A percentile compares a stretch with the other conserved stretches of the same genome.
Evolutionary conservation across 2,888 invertebrate species (phyloP).

Genomic region (Campoplex capitator): DNA sequence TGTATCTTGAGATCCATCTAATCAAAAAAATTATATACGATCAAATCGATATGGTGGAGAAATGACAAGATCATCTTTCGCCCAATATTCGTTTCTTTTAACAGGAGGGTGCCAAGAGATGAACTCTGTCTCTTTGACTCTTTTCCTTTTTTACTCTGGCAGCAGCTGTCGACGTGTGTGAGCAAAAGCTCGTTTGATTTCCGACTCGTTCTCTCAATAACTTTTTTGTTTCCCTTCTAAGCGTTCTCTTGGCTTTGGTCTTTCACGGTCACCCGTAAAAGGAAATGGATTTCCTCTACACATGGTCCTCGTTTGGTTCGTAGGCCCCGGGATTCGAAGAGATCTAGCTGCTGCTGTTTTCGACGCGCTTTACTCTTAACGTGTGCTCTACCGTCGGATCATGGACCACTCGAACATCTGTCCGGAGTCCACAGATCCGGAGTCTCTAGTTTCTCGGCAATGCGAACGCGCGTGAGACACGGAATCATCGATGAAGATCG

Average conservation of each 20-base stretch:
- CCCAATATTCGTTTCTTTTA: constrained; percentile 13
- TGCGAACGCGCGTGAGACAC: constrained; percentile 36
- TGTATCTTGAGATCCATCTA: neutral
- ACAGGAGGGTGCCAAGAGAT: constrained; percentile 10
- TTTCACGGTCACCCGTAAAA: constrained; percentile 75
- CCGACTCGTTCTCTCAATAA: constrained; percentile 70
- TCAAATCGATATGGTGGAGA: constrained; percentile 19
- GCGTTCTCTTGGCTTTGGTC: constrained; percentile 46
- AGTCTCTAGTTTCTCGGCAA: constrained; percentile 49
- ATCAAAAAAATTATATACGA: constrained; percentile 21
- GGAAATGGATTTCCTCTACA: constrained; percentile 84
- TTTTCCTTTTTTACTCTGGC: constrained; percentile 24
- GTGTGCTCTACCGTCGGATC: constrained; percentile 53
- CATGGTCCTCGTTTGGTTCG: constrained; percentile 80
- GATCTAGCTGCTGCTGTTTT: constrained; percentile 50
- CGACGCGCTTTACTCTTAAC: constrained; percentile 26
- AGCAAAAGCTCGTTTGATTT: constrained; percentile 63
- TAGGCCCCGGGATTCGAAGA: constrained; percentile 57
- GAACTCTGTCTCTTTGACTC: constrained; percentile 9
- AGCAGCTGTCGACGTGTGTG: constrained; percentile 61
- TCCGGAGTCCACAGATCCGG: constrained; percentile 65
- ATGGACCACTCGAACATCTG: constrained; percentile 72
- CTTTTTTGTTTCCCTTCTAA: constrained; percentile 69
- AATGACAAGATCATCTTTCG: constrained; percentile 38
- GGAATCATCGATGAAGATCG: constrained; percentile 35